Conservation (phyloP, 2,888 invertebrate genomes). For the Bellardia pandia region DNA sequence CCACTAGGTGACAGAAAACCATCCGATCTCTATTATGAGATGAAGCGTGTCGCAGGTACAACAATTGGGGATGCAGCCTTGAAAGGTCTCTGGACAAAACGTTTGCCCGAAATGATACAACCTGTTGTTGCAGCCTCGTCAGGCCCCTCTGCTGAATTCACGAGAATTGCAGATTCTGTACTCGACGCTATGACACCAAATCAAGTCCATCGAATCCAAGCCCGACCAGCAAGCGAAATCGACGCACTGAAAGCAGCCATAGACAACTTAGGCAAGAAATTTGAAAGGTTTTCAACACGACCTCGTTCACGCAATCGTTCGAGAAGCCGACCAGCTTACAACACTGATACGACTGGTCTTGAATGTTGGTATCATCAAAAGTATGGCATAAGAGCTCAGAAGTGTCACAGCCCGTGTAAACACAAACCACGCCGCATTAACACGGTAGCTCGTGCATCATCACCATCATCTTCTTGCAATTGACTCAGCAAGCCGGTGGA, state of each 20-base stretch:
- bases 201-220: constrained; percentile 1
- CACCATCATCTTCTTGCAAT: background rate
- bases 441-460: background rate
- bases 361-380: constrained; percentile 43
- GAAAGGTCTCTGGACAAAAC: constrained; percentile 50
- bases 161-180: constrained; percentile 38
- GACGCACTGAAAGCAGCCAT: constrained; percentile 19
- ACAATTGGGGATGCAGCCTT: constrained; percentile 28
- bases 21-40: constrained; percentile 45
- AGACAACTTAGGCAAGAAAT: constrained; percentile 19
- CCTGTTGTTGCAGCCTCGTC: constrained; percentile 39
- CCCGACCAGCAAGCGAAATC: background rate
- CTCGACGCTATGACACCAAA: constrained; percentile 35
- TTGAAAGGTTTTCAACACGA: constrained; percentile 35
- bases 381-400: constrained; percentile 18
- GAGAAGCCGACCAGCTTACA: background rate
- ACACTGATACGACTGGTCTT: background rate
- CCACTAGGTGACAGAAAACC: background rate
- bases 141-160: constrained; percentile 41
- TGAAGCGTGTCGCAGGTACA: constrained; percentile 30
- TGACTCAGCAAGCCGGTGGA: constrained; percentile 3
- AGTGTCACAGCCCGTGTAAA: constrained; percentile 33
- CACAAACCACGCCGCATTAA: background rate
- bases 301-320: constrained; percentile 27
- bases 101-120: constrained; percentile 27